Base-by-base conservation (phyloP, 2,797 vertebrate genomes). In the Sebastes itinus region DNA sequence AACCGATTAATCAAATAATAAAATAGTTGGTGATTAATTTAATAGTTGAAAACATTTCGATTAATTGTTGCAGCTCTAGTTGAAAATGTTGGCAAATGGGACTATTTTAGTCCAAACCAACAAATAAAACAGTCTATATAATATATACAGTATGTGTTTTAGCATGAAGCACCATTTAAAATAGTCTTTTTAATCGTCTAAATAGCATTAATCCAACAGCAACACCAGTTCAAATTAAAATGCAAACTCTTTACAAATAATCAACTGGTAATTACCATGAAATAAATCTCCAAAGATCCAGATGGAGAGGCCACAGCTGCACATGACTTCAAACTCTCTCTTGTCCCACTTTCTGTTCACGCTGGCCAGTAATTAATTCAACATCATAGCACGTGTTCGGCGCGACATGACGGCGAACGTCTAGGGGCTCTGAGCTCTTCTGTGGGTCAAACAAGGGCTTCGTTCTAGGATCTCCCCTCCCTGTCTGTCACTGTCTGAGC, bases 211-310 rank as follows among this genome's bases (percentile, higher is more conserved):
- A 72, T 59, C 35, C 54, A 55, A 18, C 22, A 61, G 30, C 11
- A 72, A 56, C 54, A 27, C 35, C 33, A 33, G 9, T 13, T 58
- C 3, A 46, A 64, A 32, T 63, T 42, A 13, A 69, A 65, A 55
- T 4, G 8, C 25, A n/a, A 62, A 55, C 18, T 59, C 14, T 38
- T 55, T 23, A 75, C 3, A 63, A 80, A 77, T 22, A 78, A 82
- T 77, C n/a, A 81, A 6, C n/a, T 12, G 58, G 55, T 87, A 80
- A 81, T 94, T 95, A 95, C 94, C 94, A 87, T 94, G 82, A 83
- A 91, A 88, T 61, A 92, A 65, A 89, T 95, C 92, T 81, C 92
- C 90, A 80, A 93, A 90, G 87, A 94, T 94, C 94, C 94, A 94
- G 75, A 94, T 77, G 77, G 91, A 93, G 84, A 94, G 89, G 74